Conservation (phyloP, 1,140 invertebrate species). For the Drosophila setifemur region DNA sequence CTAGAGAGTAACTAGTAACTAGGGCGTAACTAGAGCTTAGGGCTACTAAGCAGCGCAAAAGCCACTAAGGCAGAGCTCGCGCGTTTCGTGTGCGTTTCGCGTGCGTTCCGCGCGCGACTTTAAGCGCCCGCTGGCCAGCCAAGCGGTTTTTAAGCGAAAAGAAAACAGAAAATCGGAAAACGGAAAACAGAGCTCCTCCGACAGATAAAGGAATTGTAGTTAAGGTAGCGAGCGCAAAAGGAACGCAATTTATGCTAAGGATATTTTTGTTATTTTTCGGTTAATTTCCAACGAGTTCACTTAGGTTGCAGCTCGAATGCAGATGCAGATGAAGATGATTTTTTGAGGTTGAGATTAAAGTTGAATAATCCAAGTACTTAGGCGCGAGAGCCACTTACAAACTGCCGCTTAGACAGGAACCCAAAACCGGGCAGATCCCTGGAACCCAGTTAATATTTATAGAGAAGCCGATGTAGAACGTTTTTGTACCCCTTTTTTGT, state of each 20-base stretch:
- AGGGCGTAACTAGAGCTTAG: too few relatives aligned
- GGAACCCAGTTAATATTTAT: slow-evolving; percentile 57
- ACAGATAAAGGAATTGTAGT: slow-evolving; percentile 6
- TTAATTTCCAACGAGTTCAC: slow-evolving; percentile 45
- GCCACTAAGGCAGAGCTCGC: too few relatives aligned
- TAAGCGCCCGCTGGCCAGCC: too few relatives aligned
- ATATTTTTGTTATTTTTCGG: slow-evolving; percentile 44
- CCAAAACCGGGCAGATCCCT: not conserved
- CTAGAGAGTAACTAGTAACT: too few relatives aligned
- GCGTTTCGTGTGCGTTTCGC: not conserved
- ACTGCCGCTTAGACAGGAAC: slow-evolving; percentile 17
- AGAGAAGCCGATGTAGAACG: not conserved
- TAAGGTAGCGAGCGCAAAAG: slow-evolving; percentile 17
- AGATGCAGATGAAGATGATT: slow-evolving; percentile 12
- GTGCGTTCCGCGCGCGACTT: too few relatives aligned
- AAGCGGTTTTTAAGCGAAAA: too few relatives aligned
- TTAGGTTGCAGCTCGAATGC: slow-evolving; percentile 34
- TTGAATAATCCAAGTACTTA: not conserved
- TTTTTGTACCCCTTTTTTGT: slow-evolving; percentile 61
- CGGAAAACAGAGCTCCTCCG: too few relatives aligned
- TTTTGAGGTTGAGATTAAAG: slow-evolving; percentile 8
- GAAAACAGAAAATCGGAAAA: too few relatives aligned
- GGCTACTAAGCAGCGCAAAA: too few relatives aligned
- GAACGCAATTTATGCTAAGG: slow-evolving; percentile 52
- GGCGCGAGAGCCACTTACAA: slow-evolving; percentile 6